Evolutionary conservation across 2,888 invertebrate genomes (phyloP).

Genomic region (Ephialtes manifestator): DNA sequence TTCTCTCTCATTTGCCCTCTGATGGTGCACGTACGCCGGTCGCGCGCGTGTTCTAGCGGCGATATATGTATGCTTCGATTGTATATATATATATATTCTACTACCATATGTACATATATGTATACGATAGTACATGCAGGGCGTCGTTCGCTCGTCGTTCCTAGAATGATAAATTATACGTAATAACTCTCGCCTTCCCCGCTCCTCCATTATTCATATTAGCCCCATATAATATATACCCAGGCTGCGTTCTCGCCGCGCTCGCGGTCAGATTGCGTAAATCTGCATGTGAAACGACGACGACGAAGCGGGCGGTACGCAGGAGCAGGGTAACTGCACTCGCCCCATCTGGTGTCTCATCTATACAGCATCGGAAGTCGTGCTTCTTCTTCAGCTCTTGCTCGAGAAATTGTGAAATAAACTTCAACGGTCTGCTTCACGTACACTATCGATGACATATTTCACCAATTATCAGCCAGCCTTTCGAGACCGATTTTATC

Average conservation of each 20-base stretch:
- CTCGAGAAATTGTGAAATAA: constrained; percentile 12
- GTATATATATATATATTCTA: constrained; percentile 22
- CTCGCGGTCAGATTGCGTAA: constrained; percentile 69
- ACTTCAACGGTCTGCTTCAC: neutral
- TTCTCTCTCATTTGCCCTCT: constrained; percentile 56
- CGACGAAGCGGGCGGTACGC: constrained; percentile 41
- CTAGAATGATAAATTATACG: constrained; percentile 71
- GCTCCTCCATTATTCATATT: constrained; percentile 70
- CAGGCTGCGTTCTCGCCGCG: constrained; percentile 35
- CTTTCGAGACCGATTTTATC: neutral
- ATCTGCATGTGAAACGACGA: constrained; percentile 70
- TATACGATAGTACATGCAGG: constrained; percentile 35
- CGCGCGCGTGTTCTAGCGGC: constrained; percentile 28
- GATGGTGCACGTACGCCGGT: constrained; percentile 42
- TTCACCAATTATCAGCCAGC: neutral
- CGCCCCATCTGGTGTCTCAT: constrained; percentile 40
- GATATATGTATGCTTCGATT: constrained; percentile 26
- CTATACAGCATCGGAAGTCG: constrained; percentile 25
- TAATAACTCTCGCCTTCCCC: constrained; percentile 71
- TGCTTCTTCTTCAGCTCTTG: neutral
- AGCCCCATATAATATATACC: constrained; percentile 68
- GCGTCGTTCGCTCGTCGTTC: constrained; percentile 60
- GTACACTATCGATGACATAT: constrained; percentile 13
- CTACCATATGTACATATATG: constrained; percentile 11
- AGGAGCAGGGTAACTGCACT: constrained; percentile 41